A percentile compares a stretch with the other conserved stretches of the same genome.
Conservation (phyloP, 2,113 vertebrate genomes). For the Corvus cornix region DNA sequence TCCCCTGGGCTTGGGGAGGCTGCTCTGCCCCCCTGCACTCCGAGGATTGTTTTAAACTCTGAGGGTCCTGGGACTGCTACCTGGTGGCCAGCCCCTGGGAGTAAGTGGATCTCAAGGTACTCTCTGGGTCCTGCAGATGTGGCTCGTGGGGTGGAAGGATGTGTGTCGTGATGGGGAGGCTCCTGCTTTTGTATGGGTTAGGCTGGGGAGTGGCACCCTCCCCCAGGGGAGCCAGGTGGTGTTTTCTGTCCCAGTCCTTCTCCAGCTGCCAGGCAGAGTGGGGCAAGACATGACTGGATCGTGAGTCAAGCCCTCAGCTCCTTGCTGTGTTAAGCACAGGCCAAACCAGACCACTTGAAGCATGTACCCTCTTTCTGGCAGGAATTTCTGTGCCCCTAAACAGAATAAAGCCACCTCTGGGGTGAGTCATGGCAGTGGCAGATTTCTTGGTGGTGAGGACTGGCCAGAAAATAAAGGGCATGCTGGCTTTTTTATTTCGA, state of each 20-base stretch:
- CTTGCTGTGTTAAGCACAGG: not conserved
- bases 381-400: not conserved
- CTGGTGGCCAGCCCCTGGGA: not conserved
- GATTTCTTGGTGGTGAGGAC: not conserved
- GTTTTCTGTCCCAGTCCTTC: not conserved
- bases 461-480: not conserved
- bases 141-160: not conserved
- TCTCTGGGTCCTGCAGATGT: not conserved
- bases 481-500: not conserved
- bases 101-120: not conserved
- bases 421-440: not conserved
- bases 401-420: not conserved
- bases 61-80: not conserved
- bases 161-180: rapidly evolving
- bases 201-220: not conserved
- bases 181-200: not conserved
- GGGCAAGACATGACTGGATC: not conserved
- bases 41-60: rapidly evolving
- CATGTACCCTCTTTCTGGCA: not conserved
- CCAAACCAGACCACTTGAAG: not conserved
- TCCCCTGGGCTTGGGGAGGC: not conserved
- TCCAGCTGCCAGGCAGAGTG: not conserved
- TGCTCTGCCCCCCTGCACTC: not conserved
- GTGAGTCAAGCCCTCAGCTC: not conserved
- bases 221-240: not conserved